phyloP scores from a whole-genome alignment of 2,888 invertebrate species.

The Microctonus hyperodae region DNA sequence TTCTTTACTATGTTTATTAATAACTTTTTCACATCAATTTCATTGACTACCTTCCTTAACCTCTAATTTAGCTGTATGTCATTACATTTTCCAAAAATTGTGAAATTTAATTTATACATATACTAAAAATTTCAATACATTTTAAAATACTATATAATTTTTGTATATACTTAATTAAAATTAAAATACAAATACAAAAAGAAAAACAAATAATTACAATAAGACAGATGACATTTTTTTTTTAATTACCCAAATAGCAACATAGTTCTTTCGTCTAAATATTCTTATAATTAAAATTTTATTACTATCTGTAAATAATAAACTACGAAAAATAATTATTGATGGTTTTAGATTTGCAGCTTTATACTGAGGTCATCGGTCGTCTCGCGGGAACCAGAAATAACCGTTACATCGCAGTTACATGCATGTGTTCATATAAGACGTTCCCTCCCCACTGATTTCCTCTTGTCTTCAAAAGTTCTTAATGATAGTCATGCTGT shows the following conservation, averaged over 20 bases:
- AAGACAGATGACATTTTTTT: too few species aligned
- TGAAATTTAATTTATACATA: too few species aligned
- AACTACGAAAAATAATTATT: not conserved
- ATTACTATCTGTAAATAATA: not conserved
- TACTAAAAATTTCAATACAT: too few species aligned
- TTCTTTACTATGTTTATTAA: not conserved
- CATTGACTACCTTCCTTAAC: not conserved
- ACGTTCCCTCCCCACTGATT: not conserved
- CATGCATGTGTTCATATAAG: conserved; percentile 11
- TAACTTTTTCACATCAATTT: not conserved
- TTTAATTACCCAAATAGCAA: too few species aligned
- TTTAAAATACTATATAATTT: too few species aligned
- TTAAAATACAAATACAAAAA: too few species aligned
- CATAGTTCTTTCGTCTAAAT: not conserved
- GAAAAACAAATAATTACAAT: too few species aligned
- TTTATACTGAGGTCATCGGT: conserved; percentile 24
- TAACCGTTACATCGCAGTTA: conserved; percentile 25
- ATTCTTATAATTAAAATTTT: too few species aligned
- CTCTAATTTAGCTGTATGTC: too few species aligned
- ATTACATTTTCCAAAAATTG: too few species aligned
- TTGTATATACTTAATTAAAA: too few species aligned
- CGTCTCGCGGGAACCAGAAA: conserved; percentile 25
- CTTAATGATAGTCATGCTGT: not conserved
- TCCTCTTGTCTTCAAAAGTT: not conserved
- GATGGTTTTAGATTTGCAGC: not conserved